Evolutionary conservation across 2,113 vertebrate species (phyloP).

Genomic region (Psilopsiagon aurifrons): DNA sequence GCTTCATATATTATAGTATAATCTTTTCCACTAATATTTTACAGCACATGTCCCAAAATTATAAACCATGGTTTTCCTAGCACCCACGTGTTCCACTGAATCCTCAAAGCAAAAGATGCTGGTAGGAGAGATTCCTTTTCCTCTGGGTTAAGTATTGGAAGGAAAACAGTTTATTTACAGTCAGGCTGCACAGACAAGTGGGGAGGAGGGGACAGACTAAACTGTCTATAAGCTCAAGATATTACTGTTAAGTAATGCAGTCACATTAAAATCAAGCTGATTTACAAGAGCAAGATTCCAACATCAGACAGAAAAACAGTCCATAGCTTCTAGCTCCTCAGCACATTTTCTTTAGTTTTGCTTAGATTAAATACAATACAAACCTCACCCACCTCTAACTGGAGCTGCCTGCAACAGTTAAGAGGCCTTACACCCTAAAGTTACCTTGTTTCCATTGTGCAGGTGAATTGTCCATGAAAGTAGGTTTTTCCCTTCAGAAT

Average conservation of each 20-base stretch:
- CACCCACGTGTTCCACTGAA: neutral
- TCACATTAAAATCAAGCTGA: neutral
- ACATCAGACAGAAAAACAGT: neutral
- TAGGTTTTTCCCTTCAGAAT: constrained; percentile 37
- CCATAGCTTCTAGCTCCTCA: neutral
- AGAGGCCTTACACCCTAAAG: neutral
- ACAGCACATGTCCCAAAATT: neutral
- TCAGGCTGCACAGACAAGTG: neutral
- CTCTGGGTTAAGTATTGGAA: neutral
- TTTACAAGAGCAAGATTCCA: neutral
- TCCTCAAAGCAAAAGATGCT: neutral
- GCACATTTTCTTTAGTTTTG: neutral
- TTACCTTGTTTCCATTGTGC: constrained; percentile 35
- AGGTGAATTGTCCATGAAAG: constrained; percentile 26
- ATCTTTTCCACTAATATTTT: neutral
- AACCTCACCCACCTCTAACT: neutral
- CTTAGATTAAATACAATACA: neutral
- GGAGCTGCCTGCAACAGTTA: neutral
- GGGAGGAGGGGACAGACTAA: neutral
- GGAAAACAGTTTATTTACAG: neutral
- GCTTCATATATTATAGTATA: accelerated
- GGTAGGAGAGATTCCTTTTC: neutral
- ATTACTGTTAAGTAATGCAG: neutral
- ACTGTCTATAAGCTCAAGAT: neutral
- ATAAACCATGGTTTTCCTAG: too few relatives aligned